Evolutionary conservation across 2,888 invertebrate genomes (phyloP).

Genomic region (Cheilosia impressa): DNA sequence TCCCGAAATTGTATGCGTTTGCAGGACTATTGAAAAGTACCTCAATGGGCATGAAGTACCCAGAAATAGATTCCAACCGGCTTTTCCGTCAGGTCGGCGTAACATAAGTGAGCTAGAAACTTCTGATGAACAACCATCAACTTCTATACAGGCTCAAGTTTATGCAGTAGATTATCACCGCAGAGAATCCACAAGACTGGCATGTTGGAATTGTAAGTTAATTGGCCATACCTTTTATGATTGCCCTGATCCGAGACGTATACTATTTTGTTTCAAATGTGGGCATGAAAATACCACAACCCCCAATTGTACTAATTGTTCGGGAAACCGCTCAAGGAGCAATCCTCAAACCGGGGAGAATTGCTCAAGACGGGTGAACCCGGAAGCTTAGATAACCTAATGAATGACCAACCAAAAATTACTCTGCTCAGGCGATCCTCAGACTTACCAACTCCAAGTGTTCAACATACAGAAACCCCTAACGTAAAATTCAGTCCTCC

Average conservation of each 20-base stretch:
- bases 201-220: constrained; percentile 7
- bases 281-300: no score
- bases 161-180: neutral
- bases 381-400: neutral
- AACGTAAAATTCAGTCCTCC: neutral
- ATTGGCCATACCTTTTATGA: neutral
- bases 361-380: neutral
- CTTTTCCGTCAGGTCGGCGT: neutral
- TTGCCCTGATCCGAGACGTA: neutral
- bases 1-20: neutral
- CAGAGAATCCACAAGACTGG: neutral
- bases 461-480: no score
- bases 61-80: neutral
- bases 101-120: neutral
- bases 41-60: neutral
- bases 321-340: no score
- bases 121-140: neutral
- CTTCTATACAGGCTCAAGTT: neutral
- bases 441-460: neutral
- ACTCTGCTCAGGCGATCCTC: neutral
- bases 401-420: neutral
- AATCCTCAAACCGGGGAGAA: no score
- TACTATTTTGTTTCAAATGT: no score
- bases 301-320: no score
- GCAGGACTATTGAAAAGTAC: neutral